Evolutionary conservation across 1,140 invertebrate genomes (phyloP).

Genomic region (Meteorus sp.): DNA sequence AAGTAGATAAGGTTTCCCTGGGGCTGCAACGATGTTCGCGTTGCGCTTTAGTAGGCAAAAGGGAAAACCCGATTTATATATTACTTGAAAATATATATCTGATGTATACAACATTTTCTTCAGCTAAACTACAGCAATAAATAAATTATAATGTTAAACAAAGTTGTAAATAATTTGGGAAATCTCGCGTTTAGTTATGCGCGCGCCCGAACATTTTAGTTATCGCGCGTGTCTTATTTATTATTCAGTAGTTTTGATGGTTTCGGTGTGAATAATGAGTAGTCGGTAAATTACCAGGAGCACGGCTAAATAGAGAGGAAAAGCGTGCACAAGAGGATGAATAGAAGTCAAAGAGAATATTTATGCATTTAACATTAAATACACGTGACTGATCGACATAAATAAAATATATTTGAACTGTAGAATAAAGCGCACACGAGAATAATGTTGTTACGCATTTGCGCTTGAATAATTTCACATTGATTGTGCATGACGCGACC

Average conservation of each 20-base stretch:
- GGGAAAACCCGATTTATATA: too few species aligned
- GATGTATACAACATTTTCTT: background rate
- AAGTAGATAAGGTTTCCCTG: constrained; percentile 26
- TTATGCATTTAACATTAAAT: too few species aligned
- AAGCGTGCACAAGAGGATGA: background rate
- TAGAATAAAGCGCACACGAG: background rate
- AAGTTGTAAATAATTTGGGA: background rate
- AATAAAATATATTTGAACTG: background rate
- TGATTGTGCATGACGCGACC: background rate
- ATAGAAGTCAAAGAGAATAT: too few species aligned
- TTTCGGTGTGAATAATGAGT: background rate
- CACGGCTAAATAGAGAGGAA: background rate
- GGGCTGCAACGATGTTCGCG: constrained; percentile 3
- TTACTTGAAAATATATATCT: too few species aligned
- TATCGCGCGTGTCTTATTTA: constrained; percentile 4
- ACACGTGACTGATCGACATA: constrained; percentile 11
- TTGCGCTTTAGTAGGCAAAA: constrained; percentile 13
- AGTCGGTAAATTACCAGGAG: background rate
- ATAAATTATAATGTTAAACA: background rate
- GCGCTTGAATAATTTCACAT: constrained; percentile 3
- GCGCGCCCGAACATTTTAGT: background rate
- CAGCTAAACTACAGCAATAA: background rate
- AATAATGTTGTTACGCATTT: background rate
- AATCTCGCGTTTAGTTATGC: background rate
- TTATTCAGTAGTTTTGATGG: background rate